Percentiles rank a stretch among this genome's conserved stretches.
Evolutionary conservation across 2,797 vertebrate genomes (phyloP).

Genomic region (Setipinna tenuifilis): DNA sequence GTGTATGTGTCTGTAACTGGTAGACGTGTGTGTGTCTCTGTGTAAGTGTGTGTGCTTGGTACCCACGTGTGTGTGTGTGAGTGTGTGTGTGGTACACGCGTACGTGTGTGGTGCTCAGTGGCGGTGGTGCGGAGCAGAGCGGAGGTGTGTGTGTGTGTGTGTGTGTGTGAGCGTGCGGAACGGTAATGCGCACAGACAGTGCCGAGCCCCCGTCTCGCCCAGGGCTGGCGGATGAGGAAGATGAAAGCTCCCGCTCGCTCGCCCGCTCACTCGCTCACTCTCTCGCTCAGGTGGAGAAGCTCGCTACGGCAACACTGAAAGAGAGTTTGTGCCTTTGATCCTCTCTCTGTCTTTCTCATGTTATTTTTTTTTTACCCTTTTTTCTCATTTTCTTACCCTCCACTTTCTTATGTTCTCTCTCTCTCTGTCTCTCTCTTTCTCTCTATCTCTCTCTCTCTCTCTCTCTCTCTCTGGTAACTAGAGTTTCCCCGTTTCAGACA

Average conservation of each 20-base stretch:
- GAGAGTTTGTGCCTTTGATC: conserved; percentile 54
- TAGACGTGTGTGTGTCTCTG: no score
- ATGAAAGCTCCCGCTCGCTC: conserved; percentile 58
- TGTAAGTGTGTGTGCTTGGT: background rate
- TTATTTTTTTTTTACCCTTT: conserved; percentile 29
- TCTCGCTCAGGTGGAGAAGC: conserved; percentile 50
- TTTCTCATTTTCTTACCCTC: no score
- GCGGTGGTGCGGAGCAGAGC: background rate
- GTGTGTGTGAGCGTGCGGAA: conserved; percentile 41
- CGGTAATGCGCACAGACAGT: conserved; percentile 52
- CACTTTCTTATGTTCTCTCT: no score
- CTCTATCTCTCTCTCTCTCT: background rate
- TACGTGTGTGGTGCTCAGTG: background rate
- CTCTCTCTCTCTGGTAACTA: background rate
- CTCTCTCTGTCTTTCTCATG: conserved; percentile 47
- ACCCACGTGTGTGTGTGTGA: background rate
- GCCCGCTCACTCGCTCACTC: no score
- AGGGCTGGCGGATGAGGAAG: conserved; percentile 52
- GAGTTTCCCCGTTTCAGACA: background rate
- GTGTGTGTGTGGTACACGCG: background rate
- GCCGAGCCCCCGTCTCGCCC: conserved; percentile 43
- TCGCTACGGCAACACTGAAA: conserved; percentile 43
- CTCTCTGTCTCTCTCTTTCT: background rate
- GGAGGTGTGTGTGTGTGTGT: background rate
- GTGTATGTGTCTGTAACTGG: background rate